These are phyloP conservation scores for Castor canadensis DNA, from an alignment of 2,113 vertebrate genomes.

Conservation along the genomic window DNA sequence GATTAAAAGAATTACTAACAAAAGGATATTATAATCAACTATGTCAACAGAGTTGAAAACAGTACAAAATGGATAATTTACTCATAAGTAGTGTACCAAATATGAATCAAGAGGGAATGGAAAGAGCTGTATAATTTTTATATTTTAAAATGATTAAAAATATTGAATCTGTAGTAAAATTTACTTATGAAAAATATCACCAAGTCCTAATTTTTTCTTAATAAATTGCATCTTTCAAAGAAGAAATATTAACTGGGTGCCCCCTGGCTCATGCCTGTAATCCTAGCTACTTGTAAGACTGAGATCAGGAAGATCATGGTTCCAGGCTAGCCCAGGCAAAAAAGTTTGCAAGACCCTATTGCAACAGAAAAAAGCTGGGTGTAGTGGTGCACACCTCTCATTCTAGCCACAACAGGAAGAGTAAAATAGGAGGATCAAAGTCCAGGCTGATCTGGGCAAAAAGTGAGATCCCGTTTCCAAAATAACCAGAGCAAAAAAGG, in stretches of 20 bases:
- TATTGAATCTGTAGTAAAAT: not conserved
- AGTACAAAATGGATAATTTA: not conserved
- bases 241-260: not conserved
- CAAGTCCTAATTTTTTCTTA: not conserved
- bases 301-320: no score
- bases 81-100: not conserved
- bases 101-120: not conserved
- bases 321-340: no score
- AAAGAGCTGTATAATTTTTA: not conserved
- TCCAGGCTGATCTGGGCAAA: no score
- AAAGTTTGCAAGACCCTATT: no score
- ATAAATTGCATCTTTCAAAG: not conserved
- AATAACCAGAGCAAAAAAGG: no score
- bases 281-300: no score
- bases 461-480: no score
- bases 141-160: not conserved
- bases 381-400: no score
- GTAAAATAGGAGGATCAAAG: no score
- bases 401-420: no score
- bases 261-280: no score
- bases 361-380: no score
- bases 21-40: not conserved
- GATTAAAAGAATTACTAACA: not conserved
- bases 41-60: not conserved
- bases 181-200: not conserved